These are phyloP conservation scores for Stenurella melanura DNA, from an alignment of 2,888 invertebrate genomes.

Conservation along the genomic window DNA sequence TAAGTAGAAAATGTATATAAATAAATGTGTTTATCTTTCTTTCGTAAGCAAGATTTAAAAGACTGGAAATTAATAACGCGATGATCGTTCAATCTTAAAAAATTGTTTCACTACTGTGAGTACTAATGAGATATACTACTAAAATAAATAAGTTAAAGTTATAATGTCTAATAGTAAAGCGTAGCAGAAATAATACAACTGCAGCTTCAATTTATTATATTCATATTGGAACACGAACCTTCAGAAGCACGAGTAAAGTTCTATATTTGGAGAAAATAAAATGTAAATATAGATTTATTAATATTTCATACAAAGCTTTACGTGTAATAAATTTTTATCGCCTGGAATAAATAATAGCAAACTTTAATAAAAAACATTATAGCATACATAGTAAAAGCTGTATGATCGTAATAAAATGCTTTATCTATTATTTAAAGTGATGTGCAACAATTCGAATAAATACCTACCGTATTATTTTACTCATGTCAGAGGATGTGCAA, in stretches of 20 bases:
- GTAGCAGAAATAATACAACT: too few species aligned
- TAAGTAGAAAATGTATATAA: too few species aligned
- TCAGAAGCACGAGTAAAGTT: neutral
- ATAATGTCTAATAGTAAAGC: too few species aligned
- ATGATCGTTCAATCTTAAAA: too few species aligned
- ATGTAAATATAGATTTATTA: neutral
- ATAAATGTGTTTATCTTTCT: too few species aligned
- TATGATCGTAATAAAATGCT: neutral
- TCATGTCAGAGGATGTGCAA: neutral
- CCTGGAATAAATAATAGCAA: neutral
- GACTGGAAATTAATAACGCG: too few species aligned
- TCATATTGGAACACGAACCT: too few species aligned
- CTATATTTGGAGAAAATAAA: neutral
- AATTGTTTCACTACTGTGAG: too few species aligned
- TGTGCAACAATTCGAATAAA: neutral
- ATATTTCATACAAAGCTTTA: neutral
- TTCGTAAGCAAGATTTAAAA: too few species aligned
- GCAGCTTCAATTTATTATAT: too few species aligned
- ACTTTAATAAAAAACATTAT: neutral
- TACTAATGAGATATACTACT: too few species aligned
- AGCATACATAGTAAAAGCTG: slow-evolving; percentile 6
- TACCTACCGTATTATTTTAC: neutral
- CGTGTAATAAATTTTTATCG: neutral
- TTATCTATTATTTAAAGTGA: neutral
- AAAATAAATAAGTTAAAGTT: too few species aligned